Percentiles rank a stretch among this genome's conserved stretches.
Conservation (phyloP, 1,140 invertebrate species). For the Reticulitermes speratus region DNA sequence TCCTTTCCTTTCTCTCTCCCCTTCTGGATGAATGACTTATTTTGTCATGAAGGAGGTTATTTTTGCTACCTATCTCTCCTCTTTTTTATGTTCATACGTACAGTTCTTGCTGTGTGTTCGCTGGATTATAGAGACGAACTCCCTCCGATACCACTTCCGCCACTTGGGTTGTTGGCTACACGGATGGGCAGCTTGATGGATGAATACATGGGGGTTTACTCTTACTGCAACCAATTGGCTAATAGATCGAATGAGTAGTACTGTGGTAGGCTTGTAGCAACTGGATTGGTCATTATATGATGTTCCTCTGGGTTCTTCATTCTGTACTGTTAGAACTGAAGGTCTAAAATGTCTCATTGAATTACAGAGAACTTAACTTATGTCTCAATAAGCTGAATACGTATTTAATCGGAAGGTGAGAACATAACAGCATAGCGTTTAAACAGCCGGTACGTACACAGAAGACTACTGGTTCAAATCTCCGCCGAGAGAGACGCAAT, state of each 20-base stretch:
- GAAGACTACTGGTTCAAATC: too few relatives aligned
- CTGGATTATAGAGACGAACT: background rate
- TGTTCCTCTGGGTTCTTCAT: background rate
- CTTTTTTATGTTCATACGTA: background rate
- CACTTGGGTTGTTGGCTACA: background rate
- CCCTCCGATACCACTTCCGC: background rate
- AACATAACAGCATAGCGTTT: too few relatives aligned
- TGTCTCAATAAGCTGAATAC: too few relatives aligned
- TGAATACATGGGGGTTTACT: slow-evolving; percentile 11
- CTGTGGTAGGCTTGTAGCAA: background rate
- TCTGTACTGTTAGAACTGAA: background rate
- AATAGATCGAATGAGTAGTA: background rate
- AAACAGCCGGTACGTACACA: too few relatives aligned
- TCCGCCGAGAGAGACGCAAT: too few relatives aligned
- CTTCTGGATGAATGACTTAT: slow-evolving; percentile 25
- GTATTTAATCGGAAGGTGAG: too few relatives aligned
- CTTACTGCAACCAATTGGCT: background rate
- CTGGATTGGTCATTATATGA: background rate
- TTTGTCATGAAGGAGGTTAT: slow-evolving; percentile 23
- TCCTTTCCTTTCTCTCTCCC: background rate
- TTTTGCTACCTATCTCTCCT: background rate
- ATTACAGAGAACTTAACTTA: too few relatives aligned
- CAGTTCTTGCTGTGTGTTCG: background rate
- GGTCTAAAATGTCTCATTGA: background rate
- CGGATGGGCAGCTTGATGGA: background rate